Evolutionary conservation across 2,113 vertebrate species (phyloP).

Genomic region (Chelonoidis abingdonii): DNA sequence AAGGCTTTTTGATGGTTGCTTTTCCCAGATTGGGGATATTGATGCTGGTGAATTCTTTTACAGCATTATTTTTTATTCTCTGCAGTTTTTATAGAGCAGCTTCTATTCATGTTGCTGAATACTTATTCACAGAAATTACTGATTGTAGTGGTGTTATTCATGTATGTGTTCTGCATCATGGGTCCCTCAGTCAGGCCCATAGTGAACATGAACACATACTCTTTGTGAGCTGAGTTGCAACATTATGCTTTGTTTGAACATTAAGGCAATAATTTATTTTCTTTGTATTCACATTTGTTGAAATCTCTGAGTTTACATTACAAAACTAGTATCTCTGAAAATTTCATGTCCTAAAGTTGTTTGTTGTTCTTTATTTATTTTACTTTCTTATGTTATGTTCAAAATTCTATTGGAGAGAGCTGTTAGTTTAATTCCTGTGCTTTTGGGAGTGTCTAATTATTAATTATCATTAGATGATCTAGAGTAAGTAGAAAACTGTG

Average conservation of each 20-base stretch:
- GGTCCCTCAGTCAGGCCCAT: no score
- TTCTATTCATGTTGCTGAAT: neutral
- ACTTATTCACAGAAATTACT: neutral
- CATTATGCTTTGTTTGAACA: neutral
- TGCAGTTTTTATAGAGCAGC: neutral
- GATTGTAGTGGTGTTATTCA: neutral
- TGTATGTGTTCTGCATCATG: neutral
- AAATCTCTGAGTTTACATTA: neutral
- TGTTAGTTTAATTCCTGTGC: neutral
- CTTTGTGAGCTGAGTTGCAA: neutral
- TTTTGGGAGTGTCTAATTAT: slow-evolving; percentile 30
- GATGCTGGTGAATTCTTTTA: neutral
- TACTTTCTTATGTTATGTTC: neutral
- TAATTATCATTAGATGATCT: slow-evolving; percentile 21
- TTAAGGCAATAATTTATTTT: neutral
- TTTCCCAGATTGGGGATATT: no score
- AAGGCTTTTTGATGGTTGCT: no score
- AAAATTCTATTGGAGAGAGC: neutral
- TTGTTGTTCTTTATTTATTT: neutral
- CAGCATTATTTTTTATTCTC: neutral
- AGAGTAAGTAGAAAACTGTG: neutral
- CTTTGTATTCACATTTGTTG: neutral
- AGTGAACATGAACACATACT: neutral
- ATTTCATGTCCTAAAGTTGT: neutral
- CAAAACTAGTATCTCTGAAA: neutral